phyloP scores from a whole-genome alignment of 1,140 invertebrate genomes.

The Patella vulgata region DNA sequence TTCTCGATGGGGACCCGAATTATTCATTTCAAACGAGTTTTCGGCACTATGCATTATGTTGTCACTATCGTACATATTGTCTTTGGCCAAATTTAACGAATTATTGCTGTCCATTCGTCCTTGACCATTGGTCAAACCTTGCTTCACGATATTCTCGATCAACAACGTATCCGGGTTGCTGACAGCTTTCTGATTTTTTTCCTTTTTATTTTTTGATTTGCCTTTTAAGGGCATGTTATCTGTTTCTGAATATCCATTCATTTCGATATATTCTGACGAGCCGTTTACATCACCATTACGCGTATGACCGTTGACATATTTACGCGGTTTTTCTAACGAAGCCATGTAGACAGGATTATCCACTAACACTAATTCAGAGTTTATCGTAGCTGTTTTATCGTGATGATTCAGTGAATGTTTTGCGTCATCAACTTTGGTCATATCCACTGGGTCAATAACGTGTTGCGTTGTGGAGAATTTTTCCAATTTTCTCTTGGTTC shows the following conservation, averaged over 20 bases:
- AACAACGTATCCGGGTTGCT: conserved; percentile 44
- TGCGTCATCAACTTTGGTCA: conserved; percentile 92
- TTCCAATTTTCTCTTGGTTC: conserved; percentile 88
- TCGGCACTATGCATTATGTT: conserved; percentile 36
- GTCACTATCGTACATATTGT: conserved; percentile 27
- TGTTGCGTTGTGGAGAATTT: conserved; percentile 88
- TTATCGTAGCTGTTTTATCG: conserved; percentile 26
- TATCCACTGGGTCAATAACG: conserved; percentile 89
- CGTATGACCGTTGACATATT: conserved; percentile 1
- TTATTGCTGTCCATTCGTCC: conserved; percentile 34
- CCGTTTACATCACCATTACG: conserved; percentile 18
- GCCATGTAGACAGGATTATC: neutral
- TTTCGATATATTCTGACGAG: conserved; percentile 32
- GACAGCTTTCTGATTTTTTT: conserved; percentile 24
- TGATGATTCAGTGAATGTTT: conserved; percentile 67
- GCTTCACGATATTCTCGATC: conserved; percentile 39
- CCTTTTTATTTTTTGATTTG: conserved; percentile 25
- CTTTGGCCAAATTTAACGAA: conserved; percentile 40
- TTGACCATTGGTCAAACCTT: conserved; percentile 15
- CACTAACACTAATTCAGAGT: conserved; percentile 27
- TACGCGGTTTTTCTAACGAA: too few species aligned
- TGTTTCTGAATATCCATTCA: conserved; percentile 39
- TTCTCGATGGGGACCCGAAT: conserved; percentile 73
- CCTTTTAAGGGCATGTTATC: conserved; percentile 27
- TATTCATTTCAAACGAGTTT: conserved; percentile 45